Evolutionary conservation across 2,888 invertebrate species (phyloP).

Genomic region (Phyto melanocephala): DNA sequence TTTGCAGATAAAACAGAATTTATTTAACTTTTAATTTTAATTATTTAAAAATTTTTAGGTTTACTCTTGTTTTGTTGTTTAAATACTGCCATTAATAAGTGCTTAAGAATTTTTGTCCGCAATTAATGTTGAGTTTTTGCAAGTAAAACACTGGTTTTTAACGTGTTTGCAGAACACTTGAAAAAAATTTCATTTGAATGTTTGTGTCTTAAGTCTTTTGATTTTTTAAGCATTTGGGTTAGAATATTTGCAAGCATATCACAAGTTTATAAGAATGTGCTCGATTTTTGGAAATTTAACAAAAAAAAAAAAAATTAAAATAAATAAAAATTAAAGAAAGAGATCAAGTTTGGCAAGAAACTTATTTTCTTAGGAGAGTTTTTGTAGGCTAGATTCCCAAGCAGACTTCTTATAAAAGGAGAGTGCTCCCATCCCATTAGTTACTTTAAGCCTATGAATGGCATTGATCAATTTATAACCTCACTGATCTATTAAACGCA

Average conservation of each 20-base stretch:
- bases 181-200: not conserved
- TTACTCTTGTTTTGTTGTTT: constrained; percentile 14
- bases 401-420: no score
- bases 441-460: no score
- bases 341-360: no score
- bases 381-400: no score
- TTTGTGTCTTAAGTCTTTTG: constrained; percentile 44
- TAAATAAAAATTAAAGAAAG: no score
- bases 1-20: constrained; percentile 36
- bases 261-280: no score
- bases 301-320: no score
- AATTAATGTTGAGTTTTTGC: constrained; percentile 27
- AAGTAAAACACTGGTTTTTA: not conserved
- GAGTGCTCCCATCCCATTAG: no score
- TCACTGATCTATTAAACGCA: no score
- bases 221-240: not conserved
- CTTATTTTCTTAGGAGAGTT: no score
- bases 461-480: no score
- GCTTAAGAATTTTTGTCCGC: constrained; percentile 36
- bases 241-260: not conserved
- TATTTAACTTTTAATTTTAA: constrained; percentile 48
- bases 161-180: not conserved
- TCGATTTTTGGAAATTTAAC: no score
- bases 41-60: constrained; percentile 17
- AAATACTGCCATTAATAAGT: constrained; percentile 13